Evolutionary conservation across 2,888 invertebrate species (phyloP).

Genomic region (Rugalucina vietnamica): DNA sequence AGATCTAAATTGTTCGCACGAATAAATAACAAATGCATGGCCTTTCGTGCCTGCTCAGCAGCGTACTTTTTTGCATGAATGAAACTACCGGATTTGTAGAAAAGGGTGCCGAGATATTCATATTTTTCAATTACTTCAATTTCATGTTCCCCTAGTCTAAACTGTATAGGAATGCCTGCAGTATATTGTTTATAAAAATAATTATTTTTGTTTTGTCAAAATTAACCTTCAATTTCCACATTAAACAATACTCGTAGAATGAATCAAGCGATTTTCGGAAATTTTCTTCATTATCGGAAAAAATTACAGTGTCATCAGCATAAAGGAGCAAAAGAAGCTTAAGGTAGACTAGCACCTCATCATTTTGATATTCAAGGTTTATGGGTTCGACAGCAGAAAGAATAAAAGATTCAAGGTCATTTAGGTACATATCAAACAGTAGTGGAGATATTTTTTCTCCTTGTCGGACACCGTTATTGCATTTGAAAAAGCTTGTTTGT

Average conservation of each 20-base stretch:
- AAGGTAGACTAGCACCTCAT: background rate
- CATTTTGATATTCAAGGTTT: background rate
- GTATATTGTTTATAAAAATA: too few species aligned
- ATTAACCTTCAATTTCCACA: conserved; percentile 30
- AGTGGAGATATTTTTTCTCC: conserved; percentile 12
- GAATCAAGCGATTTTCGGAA: conserved; percentile 20
- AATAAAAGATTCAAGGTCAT: conserved; percentile 18
- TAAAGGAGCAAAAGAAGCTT: conserved; percentile 32
- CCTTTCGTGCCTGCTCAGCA: too few species aligned
- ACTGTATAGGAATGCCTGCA: too few species aligned
- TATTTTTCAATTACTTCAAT: too few species aligned
- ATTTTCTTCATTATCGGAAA: conserved; percentile 20
- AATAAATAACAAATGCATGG: too few species aligned
- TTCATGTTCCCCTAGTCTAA: too few species aligned
- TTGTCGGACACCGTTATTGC: conserved; percentile 9
- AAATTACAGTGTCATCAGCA: conserved; percentile 27
- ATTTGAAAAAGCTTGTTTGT: background rate
- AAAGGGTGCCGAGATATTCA: too few species aligned
- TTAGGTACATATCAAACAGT: conserved; percentile 2
- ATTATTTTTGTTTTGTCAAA: too few species aligned
- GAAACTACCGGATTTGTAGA: too few species aligned
- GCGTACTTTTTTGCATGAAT: too few species aligned
- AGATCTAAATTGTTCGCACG: too few species aligned
- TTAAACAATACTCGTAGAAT: conserved; percentile 26
- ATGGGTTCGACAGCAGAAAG: background rate